Conservation (phyloP, 2,888 invertebrate species). For the Corbicula japonica region DNA sequence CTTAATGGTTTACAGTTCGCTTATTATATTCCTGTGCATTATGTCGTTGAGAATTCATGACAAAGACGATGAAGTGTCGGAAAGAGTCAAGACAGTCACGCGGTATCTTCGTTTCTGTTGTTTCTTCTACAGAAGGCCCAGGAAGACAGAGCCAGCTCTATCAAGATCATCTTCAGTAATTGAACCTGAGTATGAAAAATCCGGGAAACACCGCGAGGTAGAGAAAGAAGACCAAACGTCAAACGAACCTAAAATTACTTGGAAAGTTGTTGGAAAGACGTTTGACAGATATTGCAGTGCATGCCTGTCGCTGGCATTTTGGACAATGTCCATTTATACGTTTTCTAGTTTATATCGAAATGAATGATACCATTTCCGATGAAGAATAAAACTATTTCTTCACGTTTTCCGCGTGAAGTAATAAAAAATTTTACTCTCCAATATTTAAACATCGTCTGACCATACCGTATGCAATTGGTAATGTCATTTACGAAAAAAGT, state of each 20-base stretch:
- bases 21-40: constrained; percentile 39
- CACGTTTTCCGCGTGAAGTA: no score
- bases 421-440: no score
- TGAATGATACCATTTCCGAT: no score
- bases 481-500: no score
- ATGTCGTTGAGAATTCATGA: constrained; percentile 49
- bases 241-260: background rate
- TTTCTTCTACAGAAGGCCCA: background rate
- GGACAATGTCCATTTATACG: no score
- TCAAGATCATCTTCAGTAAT: background rate
- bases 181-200: background rate
- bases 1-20: constrained; percentile 44
- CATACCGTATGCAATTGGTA: no score
- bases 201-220: no score
- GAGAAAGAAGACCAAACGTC: no score
- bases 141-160: constrained; percentile 3
- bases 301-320: no score
- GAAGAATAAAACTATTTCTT: no score
- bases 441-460: no score
- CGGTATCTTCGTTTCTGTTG: background rate
- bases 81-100: background rate
- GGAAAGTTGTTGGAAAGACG: constrained; percentile 9
- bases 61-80: constrained; percentile 22
- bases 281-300: constrained; percentile 13
- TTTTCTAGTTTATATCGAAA: no score